Conservation (phyloP, 2,888 invertebrate genomes). For the Phania funesta region DNA sequence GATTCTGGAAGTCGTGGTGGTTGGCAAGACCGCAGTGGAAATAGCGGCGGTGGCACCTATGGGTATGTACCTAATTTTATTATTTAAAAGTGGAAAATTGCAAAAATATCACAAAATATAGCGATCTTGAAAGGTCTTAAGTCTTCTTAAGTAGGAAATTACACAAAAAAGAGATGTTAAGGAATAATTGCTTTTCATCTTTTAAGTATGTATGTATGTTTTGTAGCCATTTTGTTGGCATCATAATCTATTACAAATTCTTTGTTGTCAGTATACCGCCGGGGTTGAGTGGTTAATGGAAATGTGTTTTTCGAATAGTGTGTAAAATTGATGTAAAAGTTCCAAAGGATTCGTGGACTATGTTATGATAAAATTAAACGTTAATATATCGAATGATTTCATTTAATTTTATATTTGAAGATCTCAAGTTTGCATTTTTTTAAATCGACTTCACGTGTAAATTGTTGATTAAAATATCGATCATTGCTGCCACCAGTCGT, state of each 20-base stretch:
- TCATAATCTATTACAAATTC: conserved; percentile 54
- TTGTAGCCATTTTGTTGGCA: conserved; percentile 60
- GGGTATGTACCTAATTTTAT: conserved; percentile 75
- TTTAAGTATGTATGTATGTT: conserved; percentile 16
- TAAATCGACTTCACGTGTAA: too few relatives aligned
- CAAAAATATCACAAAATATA: conserved; percentile 64
- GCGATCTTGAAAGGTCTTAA: neutral
- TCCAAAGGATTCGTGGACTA: too few relatives aligned
- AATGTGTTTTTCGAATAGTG: neutral
- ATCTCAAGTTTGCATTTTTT: too few relatives aligned
- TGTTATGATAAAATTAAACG: too few relatives aligned
- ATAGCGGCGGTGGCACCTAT: conserved; percentile 74
- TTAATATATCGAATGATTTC: too few relatives aligned
- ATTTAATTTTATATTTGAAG: too few relatives aligned
- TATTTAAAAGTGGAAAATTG: conserved; percentile 52
- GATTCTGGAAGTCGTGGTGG: conserved; percentile 74
- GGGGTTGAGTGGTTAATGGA: too few relatives aligned
- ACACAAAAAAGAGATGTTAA: too few relatives aligned
- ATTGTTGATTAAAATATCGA: too few relatives aligned
- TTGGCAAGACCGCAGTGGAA: conserved; percentile 74
- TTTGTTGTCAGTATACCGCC: neutral
- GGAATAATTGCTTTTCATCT: conserved; percentile 69
- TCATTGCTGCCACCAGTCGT: too few relatives aligned
- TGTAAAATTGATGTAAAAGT: neutral
- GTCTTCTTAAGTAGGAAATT: too few relatives aligned